Conservation (phyloP, 2,113 vertebrate genomes). For the Zingel zingel region DNA sequence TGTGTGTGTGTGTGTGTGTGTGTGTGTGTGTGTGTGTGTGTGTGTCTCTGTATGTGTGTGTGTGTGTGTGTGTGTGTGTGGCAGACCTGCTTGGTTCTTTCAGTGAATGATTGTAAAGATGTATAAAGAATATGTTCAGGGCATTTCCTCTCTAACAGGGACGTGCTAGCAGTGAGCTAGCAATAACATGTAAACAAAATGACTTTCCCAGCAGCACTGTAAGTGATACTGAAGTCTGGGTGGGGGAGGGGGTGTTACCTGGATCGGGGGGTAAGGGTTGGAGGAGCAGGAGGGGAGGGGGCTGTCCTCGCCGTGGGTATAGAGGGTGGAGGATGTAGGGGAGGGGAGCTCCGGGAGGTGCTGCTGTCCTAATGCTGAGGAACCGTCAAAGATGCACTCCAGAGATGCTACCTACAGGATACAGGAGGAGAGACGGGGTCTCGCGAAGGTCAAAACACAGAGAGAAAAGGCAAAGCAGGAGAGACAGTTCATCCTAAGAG, state of each 20-base stretch:
- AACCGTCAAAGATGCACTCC: slow-evolving; percentile 86
- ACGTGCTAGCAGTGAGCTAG: too few relatives aligned
- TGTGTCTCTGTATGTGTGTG: too few relatives aligned
- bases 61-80: too few relatives aligned
- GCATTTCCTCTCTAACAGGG: too few relatives aligned
- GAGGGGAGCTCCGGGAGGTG: slow-evolving; percentile 75
- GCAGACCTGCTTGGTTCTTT: too few relatives aligned
- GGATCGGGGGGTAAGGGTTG: slow-evolving; percentile 71
- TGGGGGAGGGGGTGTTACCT: slow-evolving; percentile 63
- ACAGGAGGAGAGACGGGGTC: slow-evolving; percentile 32
- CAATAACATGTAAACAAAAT: too few relatives aligned
- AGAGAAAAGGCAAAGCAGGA: slow-evolving; percentile 7
- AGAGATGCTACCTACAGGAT: slow-evolving; percentile 83
- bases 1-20: too few relatives aligned
- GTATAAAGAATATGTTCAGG: too few relatives aligned
- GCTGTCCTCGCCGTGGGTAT: slow-evolving; percentile 73
- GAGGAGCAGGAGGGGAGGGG: slow-evolving; percentile 78
- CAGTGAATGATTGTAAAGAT: too few relatives aligned
- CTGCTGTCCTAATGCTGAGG: slow-evolving; percentile 72
- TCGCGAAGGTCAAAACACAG: slow-evolving; percentile 37
- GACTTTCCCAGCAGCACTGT: too few relatives aligned
- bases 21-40: too few relatives aligned
- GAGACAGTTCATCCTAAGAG: neutral
- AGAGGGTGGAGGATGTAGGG: slow-evolving; percentile 76
- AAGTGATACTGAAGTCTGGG: too few relatives aligned